Percentiles rank a stretch among this genome's conserved stretches.
phyloP scores from a whole-genome alignment of 2,797 vertebrate genomes.

The Lagocephalus sceleratus region DNA sequence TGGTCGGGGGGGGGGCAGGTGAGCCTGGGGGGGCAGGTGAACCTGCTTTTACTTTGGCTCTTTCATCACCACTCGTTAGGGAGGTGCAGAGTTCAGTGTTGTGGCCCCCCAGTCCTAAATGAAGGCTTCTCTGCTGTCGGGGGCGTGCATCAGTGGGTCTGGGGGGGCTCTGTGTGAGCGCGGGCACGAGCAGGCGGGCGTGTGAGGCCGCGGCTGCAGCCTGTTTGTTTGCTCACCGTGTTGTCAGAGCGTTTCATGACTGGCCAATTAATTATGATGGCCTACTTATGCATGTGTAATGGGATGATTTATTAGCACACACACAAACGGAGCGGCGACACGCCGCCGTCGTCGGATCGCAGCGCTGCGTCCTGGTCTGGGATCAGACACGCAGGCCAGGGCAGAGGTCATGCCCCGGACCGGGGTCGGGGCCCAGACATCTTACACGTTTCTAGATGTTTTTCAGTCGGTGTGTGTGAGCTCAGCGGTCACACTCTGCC shows the following conservation, averaged over 20 bases:
- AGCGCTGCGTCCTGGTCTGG: conserved; percentile 40
- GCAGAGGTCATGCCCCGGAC: conserved; percentile 41
- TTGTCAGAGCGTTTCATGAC: conserved; percentile 78
- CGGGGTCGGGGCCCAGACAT: too few relatives aligned
- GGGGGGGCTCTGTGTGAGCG: conserved; percentile 20
- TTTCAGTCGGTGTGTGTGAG: too few relatives aligned
- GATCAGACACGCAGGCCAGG: conserved; percentile 62
- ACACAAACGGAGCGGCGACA: conserved; percentile 72
- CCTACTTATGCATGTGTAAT: conserved; percentile 84
- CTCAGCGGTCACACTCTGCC: not conserved
- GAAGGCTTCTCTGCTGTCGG: conserved; percentile 4
- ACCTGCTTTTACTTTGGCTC: conserved; percentile 1
- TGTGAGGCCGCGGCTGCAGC: conserved; percentile 27
- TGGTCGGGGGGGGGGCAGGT: conserved; percentile 9
- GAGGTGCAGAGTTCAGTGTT: not conserved
- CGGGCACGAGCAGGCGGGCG: conserved; percentile 17
- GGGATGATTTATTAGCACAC: conserved; percentile 83
- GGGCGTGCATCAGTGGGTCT: not conserved
- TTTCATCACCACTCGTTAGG: conserved; percentile 2
- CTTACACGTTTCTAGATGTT: too few relatives aligned
- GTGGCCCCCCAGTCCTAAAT: too few relatives aligned
- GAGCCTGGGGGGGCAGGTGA: conserved; percentile 40
- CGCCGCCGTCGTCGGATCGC: conserved; percentile 62
- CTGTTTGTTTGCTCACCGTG: conserved; percentile 53
- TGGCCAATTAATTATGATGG: conserved; percentile 85